phyloP scores from a whole-genome alignment of 2,797 vertebrate genomes.

The Chiroxiphia lanceolata region DNA sequence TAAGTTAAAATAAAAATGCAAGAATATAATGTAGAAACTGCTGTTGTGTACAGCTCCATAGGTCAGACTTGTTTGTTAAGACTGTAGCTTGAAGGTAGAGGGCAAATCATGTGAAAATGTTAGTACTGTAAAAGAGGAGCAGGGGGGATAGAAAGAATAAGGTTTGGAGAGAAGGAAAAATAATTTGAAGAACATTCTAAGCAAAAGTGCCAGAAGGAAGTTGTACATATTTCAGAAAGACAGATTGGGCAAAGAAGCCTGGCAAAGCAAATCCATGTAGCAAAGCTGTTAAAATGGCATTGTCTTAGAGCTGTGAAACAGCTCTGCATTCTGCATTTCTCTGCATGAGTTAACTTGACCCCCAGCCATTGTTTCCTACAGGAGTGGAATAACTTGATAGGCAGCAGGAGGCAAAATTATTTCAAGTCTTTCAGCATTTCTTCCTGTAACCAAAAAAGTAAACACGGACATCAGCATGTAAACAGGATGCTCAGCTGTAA shows the following conservation, averaged over 20 bases:
- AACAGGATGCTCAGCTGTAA: constrained; percentile 65
- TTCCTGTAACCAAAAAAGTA: constrained; percentile 45
- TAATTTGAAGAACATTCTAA: constrained; percentile 6
- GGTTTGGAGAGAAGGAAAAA: neutral
- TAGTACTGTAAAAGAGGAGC: neutral
- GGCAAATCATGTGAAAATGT: neutral
- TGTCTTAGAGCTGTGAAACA: neutral
- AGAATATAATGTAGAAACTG: neutral
- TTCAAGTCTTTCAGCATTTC: constrained; percentile 30
- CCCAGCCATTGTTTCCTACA: neutral
- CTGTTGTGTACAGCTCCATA: neutral
- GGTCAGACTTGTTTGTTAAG: neutral
- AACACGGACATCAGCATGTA: constrained; percentile 51
- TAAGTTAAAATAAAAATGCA: neutral
- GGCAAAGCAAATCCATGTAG: constrained; percentile 19
- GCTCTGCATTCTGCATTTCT: neutral
- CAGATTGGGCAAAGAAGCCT: constrained; percentile 9
- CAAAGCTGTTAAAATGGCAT: constrained; percentile 32
- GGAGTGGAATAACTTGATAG: constrained; percentile 43
- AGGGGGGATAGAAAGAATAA: neutral
- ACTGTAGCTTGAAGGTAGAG: neutral
- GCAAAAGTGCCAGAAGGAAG: constrained; percentile 25
- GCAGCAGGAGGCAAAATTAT: constrained; percentile 10
- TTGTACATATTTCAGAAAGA: neutral
- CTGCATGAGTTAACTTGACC: constrained; percentile 44